Conservation (phyloP, 1,140 invertebrate species). For the Luehdorfia chinensis region DNA sequence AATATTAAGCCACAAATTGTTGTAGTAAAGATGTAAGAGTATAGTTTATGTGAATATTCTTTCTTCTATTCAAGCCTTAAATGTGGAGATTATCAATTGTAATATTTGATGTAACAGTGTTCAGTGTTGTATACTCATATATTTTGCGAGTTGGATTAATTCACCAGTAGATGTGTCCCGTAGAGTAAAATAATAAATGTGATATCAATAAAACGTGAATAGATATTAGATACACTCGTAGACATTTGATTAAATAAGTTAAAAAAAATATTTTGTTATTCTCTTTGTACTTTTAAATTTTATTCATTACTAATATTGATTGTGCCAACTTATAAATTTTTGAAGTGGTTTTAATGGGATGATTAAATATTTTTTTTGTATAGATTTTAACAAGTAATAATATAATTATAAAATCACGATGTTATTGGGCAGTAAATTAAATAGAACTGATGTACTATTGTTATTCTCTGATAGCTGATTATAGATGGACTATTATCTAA, state of each 20-base stretch:
- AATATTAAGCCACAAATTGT: background rate
- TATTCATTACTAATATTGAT: slow-evolving; percentile 23
- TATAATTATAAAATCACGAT: slow-evolving; percentile 24
- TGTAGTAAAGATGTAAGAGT: slow-evolving; percentile 20
- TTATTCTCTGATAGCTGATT: slow-evolving; percentile 44
- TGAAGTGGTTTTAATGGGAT: slow-evolving; percentile 29
- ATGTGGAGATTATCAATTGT: slow-evolving; percentile 3
- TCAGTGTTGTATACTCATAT: slow-evolving; percentile 1
- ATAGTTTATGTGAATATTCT: too few species aligned
- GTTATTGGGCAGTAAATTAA: slow-evolving; percentile 24
- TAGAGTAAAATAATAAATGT: slow-evolving; percentile 41
- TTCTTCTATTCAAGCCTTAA: slow-evolving; percentile 4
- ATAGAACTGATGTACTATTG: slow-evolving; percentile 47
- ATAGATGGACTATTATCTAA: slow-evolving; percentile 48
- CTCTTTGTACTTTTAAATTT: slow-evolving; percentile 19
- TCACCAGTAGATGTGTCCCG: slow-evolving; percentile 21
- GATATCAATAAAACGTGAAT: slow-evolving; percentile 31
- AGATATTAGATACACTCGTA: slow-evolving; percentile 12
- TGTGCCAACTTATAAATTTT: slow-evolving; percentile 44
- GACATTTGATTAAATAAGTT: slow-evolving; percentile 10
- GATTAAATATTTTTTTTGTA: slow-evolving; percentile 33
- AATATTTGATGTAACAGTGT: background rate
- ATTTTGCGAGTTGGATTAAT: slow-evolving; percentile 27
- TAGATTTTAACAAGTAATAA: slow-evolving; percentile 29
- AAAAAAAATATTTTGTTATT: slow-evolving; percentile 19